Conservation (phyloP, 2,888 invertebrate genomes). For the Trisateles emortualis region DNA sequence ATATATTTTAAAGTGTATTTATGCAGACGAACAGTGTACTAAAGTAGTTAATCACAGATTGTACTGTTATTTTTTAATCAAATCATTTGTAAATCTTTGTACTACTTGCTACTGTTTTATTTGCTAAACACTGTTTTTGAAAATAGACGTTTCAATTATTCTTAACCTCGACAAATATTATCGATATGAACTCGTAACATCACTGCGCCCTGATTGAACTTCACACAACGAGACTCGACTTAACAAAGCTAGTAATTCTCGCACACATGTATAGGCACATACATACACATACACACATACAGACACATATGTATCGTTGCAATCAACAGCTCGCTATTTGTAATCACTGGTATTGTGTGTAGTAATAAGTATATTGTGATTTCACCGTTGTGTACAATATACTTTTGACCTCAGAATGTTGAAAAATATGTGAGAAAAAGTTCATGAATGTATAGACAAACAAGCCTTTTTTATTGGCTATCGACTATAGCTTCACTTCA, state of each 20-base stretch:
- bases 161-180: background rate
- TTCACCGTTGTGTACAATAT: background rate
- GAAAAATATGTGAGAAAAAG: background rate
- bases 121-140: no score
- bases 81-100: no score
- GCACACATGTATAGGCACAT: slow-evolving; percentile 11
- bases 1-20: no score
- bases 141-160: no score
- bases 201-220: slow-evolving; percentile 33
- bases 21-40: no score
- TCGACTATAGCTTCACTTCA: no score
- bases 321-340: slow-evolving; percentile 17
- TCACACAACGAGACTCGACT: slow-evolving; percentile 36
- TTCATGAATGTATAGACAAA: no score
- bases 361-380: background rate
- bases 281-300: slow-evolving; percentile 9
- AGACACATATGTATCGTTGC: slow-evolving; percentile 11
- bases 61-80: no score
- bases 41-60: no score
- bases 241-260: slow-evolving; percentile 48
- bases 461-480: background rate
- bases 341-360: background rate
- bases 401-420: background rate
- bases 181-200: slow-evolving; percentile 14
- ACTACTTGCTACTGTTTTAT: no score